Percentiles rank a stretch among this genome's conserved stretches.
Conservation (phyloP, 1,140 invertebrate genomes). For the Drosophila pseudoobscura region DNA sequence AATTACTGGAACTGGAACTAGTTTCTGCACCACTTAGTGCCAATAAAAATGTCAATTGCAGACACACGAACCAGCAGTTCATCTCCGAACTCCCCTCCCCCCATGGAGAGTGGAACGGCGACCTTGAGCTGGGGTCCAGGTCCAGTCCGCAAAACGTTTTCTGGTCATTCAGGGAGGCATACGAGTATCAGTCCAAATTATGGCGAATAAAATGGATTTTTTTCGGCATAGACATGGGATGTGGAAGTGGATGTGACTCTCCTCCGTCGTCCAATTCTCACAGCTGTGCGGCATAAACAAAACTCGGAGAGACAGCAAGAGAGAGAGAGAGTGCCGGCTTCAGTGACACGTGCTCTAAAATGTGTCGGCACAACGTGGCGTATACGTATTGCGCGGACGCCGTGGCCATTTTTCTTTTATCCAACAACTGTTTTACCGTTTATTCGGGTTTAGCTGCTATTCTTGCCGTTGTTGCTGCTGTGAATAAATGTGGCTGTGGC, state of each 20-base stretch:
- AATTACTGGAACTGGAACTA: conserved; percentile 65
- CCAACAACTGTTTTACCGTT: conserved; percentile 9
- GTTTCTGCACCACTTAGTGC: conserved; percentile 67
- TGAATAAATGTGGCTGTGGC: neutral
- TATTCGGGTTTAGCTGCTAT: neutral
- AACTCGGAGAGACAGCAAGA: conserved; percentile 51
- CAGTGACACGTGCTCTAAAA: conserved; percentile 56
- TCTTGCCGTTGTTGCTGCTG: conserved; percentile 11
- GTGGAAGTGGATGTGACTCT: conserved; percentile 1
- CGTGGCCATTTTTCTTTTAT: conserved; percentile 64
- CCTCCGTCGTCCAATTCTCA: conserved; percentile 32
- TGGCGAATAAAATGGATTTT: conserved; percentile 69
- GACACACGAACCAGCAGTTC: conserved; percentile 1
- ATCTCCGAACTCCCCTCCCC: too few species aligned
- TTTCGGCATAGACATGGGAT: conserved; percentile 11
- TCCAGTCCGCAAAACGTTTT: conserved; percentile 13
- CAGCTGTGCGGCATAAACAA: conserved; percentile 76
- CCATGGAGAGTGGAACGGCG: conserved; percentile 4
- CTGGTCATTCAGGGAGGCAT: conserved; percentile 30
- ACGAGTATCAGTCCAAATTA: conserved; percentile 34
- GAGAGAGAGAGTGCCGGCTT: conserved; percentile 29
- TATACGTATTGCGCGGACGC: conserved; percentile 78
- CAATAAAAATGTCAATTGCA: conserved; percentile 71
- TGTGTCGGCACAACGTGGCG: conserved; percentile 63
- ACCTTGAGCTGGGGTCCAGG: conserved; percentile 41